phyloP scores from a whole-genome alignment of 2,113 vertebrate genomes.

The Rissa tridactyla region DNA sequence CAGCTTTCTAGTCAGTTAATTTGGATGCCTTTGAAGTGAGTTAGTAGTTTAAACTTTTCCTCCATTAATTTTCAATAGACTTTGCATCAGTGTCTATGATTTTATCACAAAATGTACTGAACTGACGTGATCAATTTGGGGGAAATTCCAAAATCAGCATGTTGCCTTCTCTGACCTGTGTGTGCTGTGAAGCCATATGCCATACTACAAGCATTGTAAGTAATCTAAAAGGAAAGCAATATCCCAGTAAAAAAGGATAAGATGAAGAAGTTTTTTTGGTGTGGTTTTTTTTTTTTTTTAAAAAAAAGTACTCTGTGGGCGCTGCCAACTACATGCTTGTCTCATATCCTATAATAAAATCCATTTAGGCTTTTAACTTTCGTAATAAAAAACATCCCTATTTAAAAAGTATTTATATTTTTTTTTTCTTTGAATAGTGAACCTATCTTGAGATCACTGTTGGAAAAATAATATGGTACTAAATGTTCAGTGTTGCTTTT shows the following conservation, averaged over 20 bases:
- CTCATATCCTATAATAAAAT: background rate
- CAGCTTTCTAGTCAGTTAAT: background rate
- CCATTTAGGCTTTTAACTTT: background rate
- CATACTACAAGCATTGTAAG: background rate
- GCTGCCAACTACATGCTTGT: background rate
- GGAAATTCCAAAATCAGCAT: background rate
- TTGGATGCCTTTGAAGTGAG: background rate
- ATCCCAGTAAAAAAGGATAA: background rate
- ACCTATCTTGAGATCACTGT: background rate
- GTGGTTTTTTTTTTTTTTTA: background rate
- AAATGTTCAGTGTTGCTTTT: background rate
- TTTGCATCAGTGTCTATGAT: background rate
- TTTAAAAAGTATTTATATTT: background rate
- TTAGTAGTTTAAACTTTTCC: background rate
- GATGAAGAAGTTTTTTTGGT: background rate
- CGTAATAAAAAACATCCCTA: background rate
- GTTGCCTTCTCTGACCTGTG: background rate
- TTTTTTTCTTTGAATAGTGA: background rate
- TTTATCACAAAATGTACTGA: background rate
- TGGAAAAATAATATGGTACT: background rate
- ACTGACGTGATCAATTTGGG: background rate
- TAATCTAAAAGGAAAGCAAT: background rate
- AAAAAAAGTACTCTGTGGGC: background rate
- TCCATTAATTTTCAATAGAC: background rate
- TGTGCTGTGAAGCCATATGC: background rate